phyloP scores from a whole-genome alignment of 1,140 invertebrate species.

The Pinna nobilis region DNA sequence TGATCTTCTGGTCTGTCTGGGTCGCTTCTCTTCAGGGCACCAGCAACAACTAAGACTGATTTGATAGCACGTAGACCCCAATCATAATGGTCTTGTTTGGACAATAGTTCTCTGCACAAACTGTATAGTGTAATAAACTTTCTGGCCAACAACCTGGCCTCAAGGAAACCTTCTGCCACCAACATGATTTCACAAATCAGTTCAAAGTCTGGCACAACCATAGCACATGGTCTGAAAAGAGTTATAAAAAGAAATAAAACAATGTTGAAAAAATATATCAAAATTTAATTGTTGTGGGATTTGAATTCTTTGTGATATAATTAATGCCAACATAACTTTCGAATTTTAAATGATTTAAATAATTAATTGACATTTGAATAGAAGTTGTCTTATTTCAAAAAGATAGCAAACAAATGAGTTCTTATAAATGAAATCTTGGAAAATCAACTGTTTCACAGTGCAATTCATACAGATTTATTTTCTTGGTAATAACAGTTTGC shows the following conservation, averaged over 20 bases:
- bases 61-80: slow-evolving; percentile 97
- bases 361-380: too few relatives aligned
- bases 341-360: too few relatives aligned
- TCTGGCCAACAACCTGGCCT: slow-evolving; percentile 91
- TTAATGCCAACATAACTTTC: too few relatives aligned
- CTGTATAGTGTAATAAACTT: slow-evolving; percentile 98
- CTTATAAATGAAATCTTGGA: too few relatives aligned
- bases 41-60: slow-evolving; percentile 95
- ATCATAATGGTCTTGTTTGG: slow-evolving; percentile 98
- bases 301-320: too few relatives aligned
- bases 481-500: too few relatives aligned
- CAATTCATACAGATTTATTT: too few relatives aligned
- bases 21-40: slow-evolving; percentile 93
- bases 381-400: too few relatives aligned
- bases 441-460: too few relatives aligned
- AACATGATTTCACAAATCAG: slow-evolving; percentile 99
- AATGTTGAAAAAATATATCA: neutral
- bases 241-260: neutral
- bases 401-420: too few relatives aligned
- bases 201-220: slow-evolving; percentile 98
- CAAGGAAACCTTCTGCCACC: slow-evolving; percentile 97
- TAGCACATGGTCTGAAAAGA: slow-evolving; percentile 88
- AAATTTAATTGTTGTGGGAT: too few relatives aligned
- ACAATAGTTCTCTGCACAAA: slow-evolving; percentile 93
- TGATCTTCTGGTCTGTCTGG: slow-evolving; percentile 95